These are phyloP conservation scores for Rotaria magnacalcarata DNA, from an alignment of 2,888 invertebrate species.

Conservation along the genomic window DNA sequence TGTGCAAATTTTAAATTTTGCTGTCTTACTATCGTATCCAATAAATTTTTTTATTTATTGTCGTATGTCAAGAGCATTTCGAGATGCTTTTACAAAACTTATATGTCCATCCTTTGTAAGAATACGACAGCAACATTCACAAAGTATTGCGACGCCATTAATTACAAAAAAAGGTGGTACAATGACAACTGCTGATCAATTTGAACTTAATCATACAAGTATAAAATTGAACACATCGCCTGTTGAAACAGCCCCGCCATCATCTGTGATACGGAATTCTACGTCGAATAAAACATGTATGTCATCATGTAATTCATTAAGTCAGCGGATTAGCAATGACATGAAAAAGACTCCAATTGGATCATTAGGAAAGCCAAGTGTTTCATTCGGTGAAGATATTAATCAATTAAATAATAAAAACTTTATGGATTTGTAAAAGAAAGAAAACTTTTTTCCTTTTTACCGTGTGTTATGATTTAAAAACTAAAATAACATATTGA, in stretches of 20 bases:
- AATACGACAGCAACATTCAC: background rate
- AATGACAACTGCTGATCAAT: background rate
- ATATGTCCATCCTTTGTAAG: conserved; percentile 63
- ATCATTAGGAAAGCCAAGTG: background rate
- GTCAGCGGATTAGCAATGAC: background rate
- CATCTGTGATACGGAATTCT: background rate
- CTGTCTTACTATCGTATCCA: conserved; percentile 82
- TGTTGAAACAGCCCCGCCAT: background rate
- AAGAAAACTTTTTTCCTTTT: background rate
- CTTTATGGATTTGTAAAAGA: background rate
- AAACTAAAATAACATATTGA: background rate
- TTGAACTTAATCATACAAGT: too few relatives aligned
- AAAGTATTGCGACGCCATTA: background rate
- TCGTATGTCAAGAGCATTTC: conserved; percentile 86
- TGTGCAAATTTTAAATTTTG: conserved; percentile 77
- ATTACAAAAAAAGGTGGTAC: background rate
- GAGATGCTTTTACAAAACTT: conserved; percentile 81
- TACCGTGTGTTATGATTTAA: background rate
- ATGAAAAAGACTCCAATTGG: background rate
- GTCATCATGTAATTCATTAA: background rate
- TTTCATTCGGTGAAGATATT: background rate
- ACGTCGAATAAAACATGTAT: background rate
- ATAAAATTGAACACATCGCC: background rate
- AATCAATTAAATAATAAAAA: background rate
- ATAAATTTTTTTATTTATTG: conserved; percentile 92